Percentiles rank a stretch among this genome's conserved stretches.
These are phyloP conservation scores for Enteromius fasciolatus DNA, from an alignment of 2,797 vertebrate genomes.

Conservation along the genomic window DNA sequence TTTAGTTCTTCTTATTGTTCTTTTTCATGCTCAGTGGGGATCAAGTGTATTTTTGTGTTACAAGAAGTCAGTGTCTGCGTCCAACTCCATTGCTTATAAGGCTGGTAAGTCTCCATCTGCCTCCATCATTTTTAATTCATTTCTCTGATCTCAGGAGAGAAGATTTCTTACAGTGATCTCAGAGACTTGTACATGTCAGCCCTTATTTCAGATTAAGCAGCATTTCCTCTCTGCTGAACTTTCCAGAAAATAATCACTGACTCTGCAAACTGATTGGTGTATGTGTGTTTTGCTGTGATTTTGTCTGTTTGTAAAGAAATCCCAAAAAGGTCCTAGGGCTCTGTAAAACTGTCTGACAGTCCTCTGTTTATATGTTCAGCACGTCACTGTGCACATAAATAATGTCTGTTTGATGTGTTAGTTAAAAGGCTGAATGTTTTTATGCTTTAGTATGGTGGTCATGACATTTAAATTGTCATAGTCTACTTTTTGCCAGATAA, in stretches of 20 bases:
- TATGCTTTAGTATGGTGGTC: neutral
- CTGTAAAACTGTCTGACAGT: neutral
- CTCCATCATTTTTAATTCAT: neutral
- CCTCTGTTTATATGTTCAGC: neutral
- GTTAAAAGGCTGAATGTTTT: neutral
- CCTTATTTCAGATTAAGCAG: slow-evolving; percentile 29
- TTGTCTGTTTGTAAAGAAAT: slow-evolving; percentile 1
- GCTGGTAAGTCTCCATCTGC: slow-evolving; percentile 84
- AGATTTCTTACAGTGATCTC: neutral
- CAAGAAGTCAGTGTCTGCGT: slow-evolving; percentile 96
- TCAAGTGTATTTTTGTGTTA: slow-evolving; percentile 97
- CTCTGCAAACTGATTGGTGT: neutral
- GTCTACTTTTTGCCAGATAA: slow-evolving; percentile 30
- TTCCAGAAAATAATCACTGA: neutral
- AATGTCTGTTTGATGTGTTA: neutral
- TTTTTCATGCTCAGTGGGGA: slow-evolving; percentile 85
- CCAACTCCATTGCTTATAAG: slow-evolving; percentile 95
- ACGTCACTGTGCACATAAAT: neutral
- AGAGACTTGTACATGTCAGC: slow-evolving; percentile 28
- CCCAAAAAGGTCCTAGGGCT: neutral
- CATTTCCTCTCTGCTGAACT: neutral
- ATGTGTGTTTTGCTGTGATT: neutral
- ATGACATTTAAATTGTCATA: slow-evolving; percentile 33
- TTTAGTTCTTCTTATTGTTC: neutral
- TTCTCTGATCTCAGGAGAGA: slow-evolving; percentile 16